Conservation (phyloP, 2,888 invertebrate species). For the Smittia sp. region DNA sequence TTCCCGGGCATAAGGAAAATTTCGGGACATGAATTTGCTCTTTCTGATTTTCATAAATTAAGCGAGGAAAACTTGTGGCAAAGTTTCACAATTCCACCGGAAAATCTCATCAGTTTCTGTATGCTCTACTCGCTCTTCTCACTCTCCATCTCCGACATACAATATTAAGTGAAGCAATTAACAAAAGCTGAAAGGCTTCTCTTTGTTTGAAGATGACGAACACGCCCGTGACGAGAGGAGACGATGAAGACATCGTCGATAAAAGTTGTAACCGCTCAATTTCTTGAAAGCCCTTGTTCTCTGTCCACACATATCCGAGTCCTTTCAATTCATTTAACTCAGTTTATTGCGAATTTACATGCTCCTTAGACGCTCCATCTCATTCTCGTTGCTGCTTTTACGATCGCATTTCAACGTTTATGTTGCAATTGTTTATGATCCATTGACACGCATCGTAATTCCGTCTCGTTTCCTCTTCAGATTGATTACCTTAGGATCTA, state of each 20-base stretch:
- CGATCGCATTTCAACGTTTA: neutral
- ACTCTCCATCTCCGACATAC: no score
- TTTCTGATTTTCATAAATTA: no score
- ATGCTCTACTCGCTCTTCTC: no score
- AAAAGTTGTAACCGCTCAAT: conserved; percentile 4
- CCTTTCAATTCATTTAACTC: conserved; percentile 27
- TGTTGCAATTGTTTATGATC: conserved; percentile 23
- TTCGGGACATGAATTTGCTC: no score
- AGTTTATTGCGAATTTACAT: conserved; percentile 31
- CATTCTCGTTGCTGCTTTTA: neutral
- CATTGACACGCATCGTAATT: conserved; percentile 21
- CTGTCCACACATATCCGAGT: conserved; percentile 3
- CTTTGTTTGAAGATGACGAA: no score
- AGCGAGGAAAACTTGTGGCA: no score
- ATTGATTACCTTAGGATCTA: conserved; percentile 12
- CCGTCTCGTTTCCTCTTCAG: neutral
- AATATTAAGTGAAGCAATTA: no score
- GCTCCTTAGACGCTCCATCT: neutral
- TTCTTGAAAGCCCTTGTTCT: conserved; percentile 18
- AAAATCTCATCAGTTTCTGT: no score
- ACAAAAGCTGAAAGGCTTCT: no score
- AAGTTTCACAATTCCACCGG: no score
- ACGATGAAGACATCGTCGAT: neutral
- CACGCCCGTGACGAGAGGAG: no score
- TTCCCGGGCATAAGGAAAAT: no score